Evolutionary conservation across 2,888 invertebrate species (phyloP).

Genomic region (Hedychridium roseum): DNA sequence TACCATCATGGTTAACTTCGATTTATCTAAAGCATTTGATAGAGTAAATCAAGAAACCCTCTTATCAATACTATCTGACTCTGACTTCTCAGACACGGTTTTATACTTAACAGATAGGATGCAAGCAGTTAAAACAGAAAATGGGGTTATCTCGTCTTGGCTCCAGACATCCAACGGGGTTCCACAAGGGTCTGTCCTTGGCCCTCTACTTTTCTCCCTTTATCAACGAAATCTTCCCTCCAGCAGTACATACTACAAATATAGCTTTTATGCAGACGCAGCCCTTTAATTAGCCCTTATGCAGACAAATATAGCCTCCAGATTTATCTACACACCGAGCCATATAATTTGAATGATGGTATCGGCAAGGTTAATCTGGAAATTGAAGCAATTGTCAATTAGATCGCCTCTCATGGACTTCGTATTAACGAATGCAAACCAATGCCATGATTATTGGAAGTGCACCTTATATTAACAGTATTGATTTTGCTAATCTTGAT

Average conservation of each 20-base stretch:
- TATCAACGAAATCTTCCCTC: no score
- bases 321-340: conserved; percentile 5
- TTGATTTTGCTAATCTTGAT: no score
- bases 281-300: no score
- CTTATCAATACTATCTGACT: conserved; percentile 23
- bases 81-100: conserved; percentile 62
- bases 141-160: neutral
- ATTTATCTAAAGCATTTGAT: conserved; percentile 48
- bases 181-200: conserved; percentile 15
- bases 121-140: conserved; percentile 3
- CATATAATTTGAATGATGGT: no score
- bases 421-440: no score
- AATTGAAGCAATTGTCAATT: no score
- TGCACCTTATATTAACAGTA: no score
- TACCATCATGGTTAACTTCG: conserved; percentile 34
- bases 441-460: no score
- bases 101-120: conserved; percentile 39
- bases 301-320: no score
- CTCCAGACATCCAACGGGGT: neutral
- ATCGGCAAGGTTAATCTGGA: no score
- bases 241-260: conserved; percentile 6
- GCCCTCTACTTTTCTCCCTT: conserved; percentile 12
- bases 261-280: conserved; percentile 16
- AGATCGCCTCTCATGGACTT: no score
- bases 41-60: conserved; percentile 32